Evolutionary conservation across 2,113 vertebrate species (phyloP), one percentile per base, ranked within the genome.

Genomic region (Calidris pygmaea): DNA sequence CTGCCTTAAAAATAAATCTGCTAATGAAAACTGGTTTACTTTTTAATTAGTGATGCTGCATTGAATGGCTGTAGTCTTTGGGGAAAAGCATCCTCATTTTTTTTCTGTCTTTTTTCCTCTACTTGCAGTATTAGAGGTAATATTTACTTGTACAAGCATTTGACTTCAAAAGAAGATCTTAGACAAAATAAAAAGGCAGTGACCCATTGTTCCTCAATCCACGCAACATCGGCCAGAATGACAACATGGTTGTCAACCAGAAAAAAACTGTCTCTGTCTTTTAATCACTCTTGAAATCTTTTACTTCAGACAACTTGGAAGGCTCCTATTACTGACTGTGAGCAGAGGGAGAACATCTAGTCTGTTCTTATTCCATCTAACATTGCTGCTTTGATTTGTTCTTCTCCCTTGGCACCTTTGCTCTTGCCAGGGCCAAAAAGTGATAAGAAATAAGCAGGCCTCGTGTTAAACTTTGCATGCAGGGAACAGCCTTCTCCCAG

Each of bases 1-100:
- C 55, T 93, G 17, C 52, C 82, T 77, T 70, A 83, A 77, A 75
- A 85, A 84, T 73, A 88, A 93, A 91, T 66, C 30, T 73, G 45
- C 70, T 92, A 68, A 80, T 79, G 71, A 47, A 91, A 91, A 50
- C 59, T 88, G 65, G 74, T 92, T 91, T 93, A 41, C 55, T 90
- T 90, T 68, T 93, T 88, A 73, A 88, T 94, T 91, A 80, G 55
- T 27, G 66, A 58, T 79, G 45, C 39, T 85, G 50, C 75, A 73
- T 66, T 70, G 68, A 92, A 79, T 86, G 86, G 17, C 41, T 74
- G 50, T 68, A 77, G 29, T 70, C 71, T 85, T 95, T 53, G 76
- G 63, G 59, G 79, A 86, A 88, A 95, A 80, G 9, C 27, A 39
- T 65, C 26, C 21, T 68, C 29, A 39, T 9, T 77, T 80, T 91